Evolutionary conservation across 1,140 invertebrate species (phyloP).

Genomic region (Diorhabda sublineata): DNA sequence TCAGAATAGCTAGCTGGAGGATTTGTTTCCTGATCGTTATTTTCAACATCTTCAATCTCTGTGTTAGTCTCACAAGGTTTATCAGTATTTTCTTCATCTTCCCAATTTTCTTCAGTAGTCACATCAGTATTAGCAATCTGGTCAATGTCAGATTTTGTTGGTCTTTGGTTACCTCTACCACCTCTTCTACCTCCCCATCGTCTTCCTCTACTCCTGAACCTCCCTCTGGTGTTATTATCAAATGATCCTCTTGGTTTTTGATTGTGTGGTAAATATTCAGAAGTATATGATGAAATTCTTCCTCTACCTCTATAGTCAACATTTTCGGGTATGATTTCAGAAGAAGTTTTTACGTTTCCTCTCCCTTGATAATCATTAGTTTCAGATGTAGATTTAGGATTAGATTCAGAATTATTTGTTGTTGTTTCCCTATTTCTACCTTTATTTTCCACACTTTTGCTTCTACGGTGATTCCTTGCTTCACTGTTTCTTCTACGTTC

Average conservation of each 20-base stretch:
- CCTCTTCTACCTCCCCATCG: constrained; percentile 6
- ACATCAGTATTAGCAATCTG: neutral
- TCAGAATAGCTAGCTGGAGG: neutral
- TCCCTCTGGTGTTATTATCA: constrained; percentile 9
- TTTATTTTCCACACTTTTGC: neutral
- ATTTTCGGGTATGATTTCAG: neutral
- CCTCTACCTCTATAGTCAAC: constrained; percentile 10
- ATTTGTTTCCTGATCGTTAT: neutral
- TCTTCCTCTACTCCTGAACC: constrained; percentile 25
- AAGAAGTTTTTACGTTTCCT: too few species aligned
- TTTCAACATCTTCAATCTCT: neutral
- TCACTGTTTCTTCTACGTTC: neutral
- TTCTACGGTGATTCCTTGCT: neutral
- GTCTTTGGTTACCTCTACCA: constrained; percentile 10
- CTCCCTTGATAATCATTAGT: too few species aligned
- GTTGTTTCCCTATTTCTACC: neutral
- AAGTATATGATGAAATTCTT: neutral
- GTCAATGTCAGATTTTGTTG: neutral
- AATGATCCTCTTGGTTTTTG: too few species aligned
- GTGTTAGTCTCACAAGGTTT: neutral
- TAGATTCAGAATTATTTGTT: neutral
- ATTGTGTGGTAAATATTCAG: too few species aligned
- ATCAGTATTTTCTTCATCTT: constrained; percentile 4
- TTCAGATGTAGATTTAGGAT: neutral
- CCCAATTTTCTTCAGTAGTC: constrained; percentile 3